Evolutionary conservation across 1,140 invertebrate genomes (phyloP).

Genomic region (Neuroterus valhalla): DNA sequence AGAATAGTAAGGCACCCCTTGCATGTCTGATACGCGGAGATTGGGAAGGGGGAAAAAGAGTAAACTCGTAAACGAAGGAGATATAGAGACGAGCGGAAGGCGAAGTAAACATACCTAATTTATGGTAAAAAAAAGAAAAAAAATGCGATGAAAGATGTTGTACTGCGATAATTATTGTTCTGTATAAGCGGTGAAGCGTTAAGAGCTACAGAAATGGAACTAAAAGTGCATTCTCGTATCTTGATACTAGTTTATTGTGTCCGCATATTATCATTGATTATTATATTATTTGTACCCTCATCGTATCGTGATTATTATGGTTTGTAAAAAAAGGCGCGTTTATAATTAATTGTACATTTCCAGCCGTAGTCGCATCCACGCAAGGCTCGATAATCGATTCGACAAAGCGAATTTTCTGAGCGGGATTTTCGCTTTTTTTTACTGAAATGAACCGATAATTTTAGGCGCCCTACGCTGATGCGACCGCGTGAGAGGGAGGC

Average conservation of each 20-base stretch:
- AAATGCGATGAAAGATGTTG: slow-evolving; percentile 36
- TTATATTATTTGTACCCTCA: slow-evolving; percentile 47
- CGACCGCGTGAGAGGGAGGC: slow-evolving; percentile 36
- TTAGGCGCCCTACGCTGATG: slow-evolving; percentile 34
- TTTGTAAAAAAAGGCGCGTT: slow-evolving; percentile 38
- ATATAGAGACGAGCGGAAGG: slow-evolving; percentile 34
- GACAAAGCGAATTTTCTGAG: slow-evolving; percentile 27
- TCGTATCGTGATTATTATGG: slow-evolving; percentile 54
- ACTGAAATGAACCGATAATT: not conserved
- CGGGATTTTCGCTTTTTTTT: slow-evolving; percentile 29
- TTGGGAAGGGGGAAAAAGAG: slow-evolving; percentile 24
- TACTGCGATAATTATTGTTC: slow-evolving; percentile 42
- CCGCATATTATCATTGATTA: slow-evolving; percentile 45
- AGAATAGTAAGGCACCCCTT: not conserved
- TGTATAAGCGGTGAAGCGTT: slow-evolving; percentile 32
- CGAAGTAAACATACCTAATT: slow-evolving; percentile 47
- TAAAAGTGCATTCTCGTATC: slow-evolving; percentile 56
- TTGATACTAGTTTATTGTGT: slow-evolving; percentile 56
- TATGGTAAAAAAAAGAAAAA: slow-evolving; percentile 11
- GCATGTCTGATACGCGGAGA: slow-evolving; percentile 21
- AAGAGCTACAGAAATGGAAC: slow-evolving; percentile 35
- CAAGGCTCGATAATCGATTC: slow-evolving; percentile 27
- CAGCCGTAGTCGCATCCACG: slow-evolving; percentile 38
- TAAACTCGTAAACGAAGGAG: slow-evolving; percentile 24
- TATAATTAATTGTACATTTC: slow-evolving; percentile 23